Evolutionary conservation across 2,888 invertebrate genomes (phyloP).

Genomic region (Ephialtes manifestator): DNA sequence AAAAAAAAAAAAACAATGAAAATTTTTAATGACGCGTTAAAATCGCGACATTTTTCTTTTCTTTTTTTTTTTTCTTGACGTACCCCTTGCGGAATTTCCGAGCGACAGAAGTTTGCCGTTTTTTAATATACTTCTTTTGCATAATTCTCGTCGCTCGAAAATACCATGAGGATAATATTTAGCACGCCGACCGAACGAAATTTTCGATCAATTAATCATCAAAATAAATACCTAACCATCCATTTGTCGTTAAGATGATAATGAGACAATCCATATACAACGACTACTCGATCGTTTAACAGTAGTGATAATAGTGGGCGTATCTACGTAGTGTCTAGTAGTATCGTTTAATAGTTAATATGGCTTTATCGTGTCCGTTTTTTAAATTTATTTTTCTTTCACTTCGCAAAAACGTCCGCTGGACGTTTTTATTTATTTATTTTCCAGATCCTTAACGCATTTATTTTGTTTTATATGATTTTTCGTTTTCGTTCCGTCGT

Average conservation of each 20-base stretch:
- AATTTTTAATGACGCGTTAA: neutral
- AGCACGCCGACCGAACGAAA: slow-evolving; percentile 74
- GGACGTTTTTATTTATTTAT: slow-evolving; percentile 54
- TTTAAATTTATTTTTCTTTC: slow-evolving; percentile 8
- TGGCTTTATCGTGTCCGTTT: slow-evolving; percentile 78
- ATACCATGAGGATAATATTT: slow-evolving; percentile 74
- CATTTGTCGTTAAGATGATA: slow-evolving; percentile 80
- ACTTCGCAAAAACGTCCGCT: slow-evolving; percentile 69
- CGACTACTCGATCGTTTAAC: slow-evolving; percentile 73
- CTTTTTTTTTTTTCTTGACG: neutral
- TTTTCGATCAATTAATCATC: slow-evolving; percentile 71
- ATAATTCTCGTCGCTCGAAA: slow-evolving; percentile 46
- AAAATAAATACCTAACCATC: slow-evolving; percentile 81
- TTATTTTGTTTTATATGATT: slow-evolving; percentile 65
- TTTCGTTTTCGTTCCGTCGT: slow-evolving; percentile 45
- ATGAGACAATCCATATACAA: slow-evolving; percentile 82
- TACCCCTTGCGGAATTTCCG: slow-evolving; percentile 16
- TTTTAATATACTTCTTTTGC: slow-evolving; percentile 1
- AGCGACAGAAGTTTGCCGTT: slow-evolving; percentile 5
- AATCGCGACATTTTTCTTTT: neutral
- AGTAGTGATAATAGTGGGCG: slow-evolving; percentile 83
- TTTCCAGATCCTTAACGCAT: slow-evolving; percentile 44
- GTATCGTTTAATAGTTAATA: slow-evolving; percentile 83
- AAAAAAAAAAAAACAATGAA: neutral
- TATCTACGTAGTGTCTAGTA: slow-evolving; percentile 84